These are phyloP conservation scores for Aphidius gifuensis DNA, from an alignment of 1,140 invertebrate genomes.

Conservation along the genomic window DNA sequence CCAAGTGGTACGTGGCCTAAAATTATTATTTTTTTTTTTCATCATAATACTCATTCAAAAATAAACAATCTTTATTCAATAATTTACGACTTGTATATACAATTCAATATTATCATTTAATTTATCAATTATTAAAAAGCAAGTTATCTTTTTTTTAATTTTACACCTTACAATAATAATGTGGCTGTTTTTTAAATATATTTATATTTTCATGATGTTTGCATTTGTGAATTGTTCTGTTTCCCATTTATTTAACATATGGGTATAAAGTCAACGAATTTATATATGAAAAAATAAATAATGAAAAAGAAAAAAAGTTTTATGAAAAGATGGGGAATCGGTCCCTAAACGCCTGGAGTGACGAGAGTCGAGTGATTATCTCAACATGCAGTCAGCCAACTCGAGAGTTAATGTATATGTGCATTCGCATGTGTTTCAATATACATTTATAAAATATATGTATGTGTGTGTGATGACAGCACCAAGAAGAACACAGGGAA, in stretches of 20 bases:
- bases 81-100: too few species aligned
- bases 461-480: conserved; percentile 12
- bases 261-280: neutral
- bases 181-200: too few species aligned
- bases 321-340: conserved; percentile 11
- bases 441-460: neutral
- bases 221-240: too few species aligned
- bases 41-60: too few species aligned
- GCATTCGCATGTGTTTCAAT: neutral
- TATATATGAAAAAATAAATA: neutral
- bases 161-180: too few species aligned
- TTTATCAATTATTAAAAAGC: too few species aligned
- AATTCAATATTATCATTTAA: too few species aligned
- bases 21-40: too few species aligned
- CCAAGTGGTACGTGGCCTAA: too few species aligned
- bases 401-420: conserved; percentile 7
- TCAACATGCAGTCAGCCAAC: neutral
- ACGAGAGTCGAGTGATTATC: conserved; percentile 28
- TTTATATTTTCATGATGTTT: too few species aligned
- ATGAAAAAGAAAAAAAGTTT: conserved; percentile 7
- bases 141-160: too few species aligned
- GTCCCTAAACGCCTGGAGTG: conserved; percentile 25
- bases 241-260: neutral
- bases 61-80: too few species aligned
- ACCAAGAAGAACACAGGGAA: conserved; percentile 15